Evolutionary conservation across 1,140 invertebrate species (phyloP).

Genomic region (Megalonaias nervosa): DNA sequence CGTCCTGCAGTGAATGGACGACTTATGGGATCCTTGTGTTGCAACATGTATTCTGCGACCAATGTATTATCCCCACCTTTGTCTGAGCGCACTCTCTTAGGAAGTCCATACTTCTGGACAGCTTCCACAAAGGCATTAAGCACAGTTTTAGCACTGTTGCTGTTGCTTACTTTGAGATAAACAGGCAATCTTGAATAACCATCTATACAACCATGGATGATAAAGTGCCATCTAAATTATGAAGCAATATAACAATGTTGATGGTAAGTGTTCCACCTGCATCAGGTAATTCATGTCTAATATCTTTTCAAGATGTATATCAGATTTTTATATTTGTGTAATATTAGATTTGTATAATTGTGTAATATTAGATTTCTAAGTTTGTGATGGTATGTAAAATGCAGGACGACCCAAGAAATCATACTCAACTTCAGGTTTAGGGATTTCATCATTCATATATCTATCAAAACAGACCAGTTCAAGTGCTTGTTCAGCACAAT

Average conservation of each 20-base stretch:
- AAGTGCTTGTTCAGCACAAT: no score
- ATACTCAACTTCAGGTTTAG: no score
- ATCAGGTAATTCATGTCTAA: no score
- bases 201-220: constrained; percentile 45
- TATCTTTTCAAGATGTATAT: no score
- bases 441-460: no score
- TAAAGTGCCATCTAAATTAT: constrained; percentile 37
- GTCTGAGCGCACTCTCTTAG: constrained; percentile 36
- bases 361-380: no score
- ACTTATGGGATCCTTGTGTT: background rate
- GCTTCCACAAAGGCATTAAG: constrained; percentile 34
- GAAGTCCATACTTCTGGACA: constrained; percentile 33
- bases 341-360: no score
- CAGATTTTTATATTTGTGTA: no score
- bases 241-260: background rate
- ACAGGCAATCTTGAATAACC: constrained; percentile 35
- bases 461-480: no score
- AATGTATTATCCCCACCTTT: constrained; percentile 40
- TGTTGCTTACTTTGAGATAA: constrained; percentile 28
- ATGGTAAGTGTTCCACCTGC: no score
- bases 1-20: constrained; percentile 10
- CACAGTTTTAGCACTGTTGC: constrained; percentile 37
- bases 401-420: no score
- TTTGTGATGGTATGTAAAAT: constrained; percentile 5
- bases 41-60: constrained; percentile 38